Evolutionary conservation across 2,888 invertebrate species (phyloP).

Genomic region (Microctonus hyperodae): DNA sequence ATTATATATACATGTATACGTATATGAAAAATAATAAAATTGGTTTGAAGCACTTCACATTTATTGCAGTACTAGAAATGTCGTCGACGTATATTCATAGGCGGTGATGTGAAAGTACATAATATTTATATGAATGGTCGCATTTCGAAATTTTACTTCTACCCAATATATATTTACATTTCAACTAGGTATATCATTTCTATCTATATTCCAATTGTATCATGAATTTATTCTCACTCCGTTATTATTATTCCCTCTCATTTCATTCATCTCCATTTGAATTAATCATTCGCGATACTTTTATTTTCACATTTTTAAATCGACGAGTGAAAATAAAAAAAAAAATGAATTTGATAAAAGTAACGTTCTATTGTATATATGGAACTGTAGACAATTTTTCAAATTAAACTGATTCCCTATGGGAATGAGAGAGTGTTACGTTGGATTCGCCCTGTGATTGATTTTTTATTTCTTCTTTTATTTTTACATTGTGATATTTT

Average conservation of each 20-base stretch:
- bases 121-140: conserved; percentile 39
- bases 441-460: conserved; percentile 33
- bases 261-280: background rate
- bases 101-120: background rate
- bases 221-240: background rate
- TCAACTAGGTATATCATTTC: background rate
- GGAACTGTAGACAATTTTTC: conserved; percentile 33
- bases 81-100: background rate
- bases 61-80: conserved; percentile 21
- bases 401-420: conserved; percentile 31
- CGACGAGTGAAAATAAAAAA: background rate
- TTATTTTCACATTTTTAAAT: conserved; percentile 6
- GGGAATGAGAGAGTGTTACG: conserved; percentile 29
- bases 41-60: conserved; percentile 2
- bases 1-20: too few species aligned
- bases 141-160: conserved; percentile 40
- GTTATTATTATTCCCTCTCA: conserved; percentile 1
- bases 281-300: background rate
- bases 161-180: conserved; percentile 13
- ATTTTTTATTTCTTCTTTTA: conserved; percentile 34
- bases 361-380: background rate
- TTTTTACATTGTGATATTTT: too few species aligned
- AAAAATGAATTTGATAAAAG: background rate
- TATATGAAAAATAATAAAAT: background rate
- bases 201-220: background rate